These are phyloP conservation scores for Notothenia coriiceps DNA, from an alignment of 2,113 vertebrate genomes.

Conservation along the genomic window DNA sequence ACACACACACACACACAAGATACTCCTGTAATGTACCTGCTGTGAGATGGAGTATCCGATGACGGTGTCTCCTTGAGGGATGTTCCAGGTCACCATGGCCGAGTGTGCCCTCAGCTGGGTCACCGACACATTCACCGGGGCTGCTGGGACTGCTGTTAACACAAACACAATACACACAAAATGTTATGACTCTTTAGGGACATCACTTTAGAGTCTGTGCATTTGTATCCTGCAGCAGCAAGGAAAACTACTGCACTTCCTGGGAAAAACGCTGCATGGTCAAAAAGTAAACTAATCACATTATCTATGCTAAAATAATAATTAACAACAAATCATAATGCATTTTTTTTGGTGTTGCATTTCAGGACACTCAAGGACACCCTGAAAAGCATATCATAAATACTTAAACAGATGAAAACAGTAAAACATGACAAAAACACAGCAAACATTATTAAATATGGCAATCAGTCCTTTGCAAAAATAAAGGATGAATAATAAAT, in stretches of 20 bases:
- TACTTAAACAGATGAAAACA: no score
- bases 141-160: conserved; percentile 89
- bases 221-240: neutral
- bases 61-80: conserved; percentile 93
- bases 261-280: no score
- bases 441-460: no score
- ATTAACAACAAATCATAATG: no score
- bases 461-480: no score
- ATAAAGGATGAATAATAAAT: no score
- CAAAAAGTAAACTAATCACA: no score
- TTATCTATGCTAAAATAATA: no score
- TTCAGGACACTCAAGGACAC: no score
- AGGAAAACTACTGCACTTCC: neutral
- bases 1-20: neutral
- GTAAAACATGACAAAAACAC: no score
- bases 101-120: conserved; percentile 95
- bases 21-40: conserved; percentile 83
- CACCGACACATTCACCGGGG: conserved; percentile 95
- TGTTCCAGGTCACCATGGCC: conserved; percentile 95
- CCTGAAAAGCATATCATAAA: no score
- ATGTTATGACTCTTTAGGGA: neutral
- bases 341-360: no score
- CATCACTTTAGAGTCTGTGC: neutral
- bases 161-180: conserved; percentile 38
- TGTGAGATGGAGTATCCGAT: conserved; percentile 96